These are phyloP conservation scores for Paedocypris sp. DNA, from an alignment of 2,113 vertebrate species.

Conservation along the genomic window DNA sequence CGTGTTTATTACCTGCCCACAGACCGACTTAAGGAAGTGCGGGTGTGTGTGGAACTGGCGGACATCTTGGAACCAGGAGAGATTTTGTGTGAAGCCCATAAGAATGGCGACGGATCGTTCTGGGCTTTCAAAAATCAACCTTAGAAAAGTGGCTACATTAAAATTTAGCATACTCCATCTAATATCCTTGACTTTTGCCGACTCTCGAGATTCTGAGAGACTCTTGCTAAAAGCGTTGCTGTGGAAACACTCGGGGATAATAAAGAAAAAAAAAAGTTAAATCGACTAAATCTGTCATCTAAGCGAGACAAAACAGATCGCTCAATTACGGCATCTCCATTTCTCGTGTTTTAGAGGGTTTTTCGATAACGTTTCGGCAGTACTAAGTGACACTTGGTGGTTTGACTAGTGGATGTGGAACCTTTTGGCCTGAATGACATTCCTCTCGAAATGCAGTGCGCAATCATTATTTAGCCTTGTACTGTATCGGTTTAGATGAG, in stretches of 20 bases:
- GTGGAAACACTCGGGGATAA: not conserved
- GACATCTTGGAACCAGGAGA: not conserved
- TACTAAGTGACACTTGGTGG: too few species aligned
- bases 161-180: not conserved
- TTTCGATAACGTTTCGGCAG: too few species aligned
- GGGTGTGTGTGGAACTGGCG: not conserved
- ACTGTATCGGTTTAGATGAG: too few species aligned
- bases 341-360: too few species aligned
- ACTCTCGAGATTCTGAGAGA: not conserved
- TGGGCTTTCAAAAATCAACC: not conserved
- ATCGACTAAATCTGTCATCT: not conserved
- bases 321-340: too few species aligned
- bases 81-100: not conserved
- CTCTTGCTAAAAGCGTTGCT: not conserved
- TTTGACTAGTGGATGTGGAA: too few species aligned
- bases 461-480: too few species aligned
- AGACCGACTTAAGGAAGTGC: not conserved
- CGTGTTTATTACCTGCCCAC: constrained; percentile 45
- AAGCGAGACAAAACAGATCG: not conserved
- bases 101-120: not conserved
- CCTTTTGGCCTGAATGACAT: too few species aligned
- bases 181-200: not conserved
- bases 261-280: too few species aligned
- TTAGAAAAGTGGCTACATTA: not conserved
- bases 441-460: too few species aligned